Conservation (phyloP, 2,888 invertebrate genomes). For the Timema cristinae region DNA sequence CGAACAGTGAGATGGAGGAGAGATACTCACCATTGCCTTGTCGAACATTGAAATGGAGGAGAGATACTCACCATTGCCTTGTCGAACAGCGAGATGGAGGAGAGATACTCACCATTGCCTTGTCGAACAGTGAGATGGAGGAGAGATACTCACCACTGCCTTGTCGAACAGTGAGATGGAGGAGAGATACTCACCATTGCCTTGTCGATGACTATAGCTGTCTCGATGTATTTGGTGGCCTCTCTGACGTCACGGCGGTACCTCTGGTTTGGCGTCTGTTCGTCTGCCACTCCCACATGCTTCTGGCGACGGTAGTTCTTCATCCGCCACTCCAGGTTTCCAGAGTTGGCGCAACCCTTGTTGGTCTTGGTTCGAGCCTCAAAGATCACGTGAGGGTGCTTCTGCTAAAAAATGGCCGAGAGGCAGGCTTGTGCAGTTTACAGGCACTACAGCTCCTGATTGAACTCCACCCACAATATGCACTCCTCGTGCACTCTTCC, state of each 20-base stretch:
- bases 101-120: too few relatives aligned
- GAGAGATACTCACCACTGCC: too few relatives aligned
- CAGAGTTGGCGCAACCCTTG: slow-evolving; percentile 86
- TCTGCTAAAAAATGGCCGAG: slow-evolving; percentile 55
- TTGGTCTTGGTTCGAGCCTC: slow-evolving; percentile 87
- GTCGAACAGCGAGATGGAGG: too few relatives aligned
- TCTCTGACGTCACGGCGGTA: slow-evolving; percentile 17
- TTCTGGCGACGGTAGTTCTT: slow-evolving; percentile 61
- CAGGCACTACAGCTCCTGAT: not conserved
- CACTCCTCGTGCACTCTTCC: not conserved
- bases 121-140: too few relatives aligned
- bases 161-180: too few relatives aligned
- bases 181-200: slow-evolving; percentile 65
- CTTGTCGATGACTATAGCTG: slow-evolving; percentile 93
- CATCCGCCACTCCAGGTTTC: slow-evolving; percentile 68
- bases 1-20: too few relatives aligned
- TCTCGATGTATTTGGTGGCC: slow-evolving; percentile 80
- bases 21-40: too few relatives aligned
- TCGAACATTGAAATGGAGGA: too few relatives aligned
- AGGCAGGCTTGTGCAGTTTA: slow-evolving; percentile 29
- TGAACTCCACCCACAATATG: not conserved
- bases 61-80: too few relatives aligned
- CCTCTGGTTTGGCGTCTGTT: slow-evolving; percentile 8
- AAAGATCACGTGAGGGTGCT: slow-evolving; percentile 97
- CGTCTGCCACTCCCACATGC: slow-evolving; percentile 42